Evolutionary conservation across 2,113 vertebrate genomes (phyloP), one percentile per base, ranked within the genome.

Genomic region (Psilopsiagon aurifrons): DNA sequence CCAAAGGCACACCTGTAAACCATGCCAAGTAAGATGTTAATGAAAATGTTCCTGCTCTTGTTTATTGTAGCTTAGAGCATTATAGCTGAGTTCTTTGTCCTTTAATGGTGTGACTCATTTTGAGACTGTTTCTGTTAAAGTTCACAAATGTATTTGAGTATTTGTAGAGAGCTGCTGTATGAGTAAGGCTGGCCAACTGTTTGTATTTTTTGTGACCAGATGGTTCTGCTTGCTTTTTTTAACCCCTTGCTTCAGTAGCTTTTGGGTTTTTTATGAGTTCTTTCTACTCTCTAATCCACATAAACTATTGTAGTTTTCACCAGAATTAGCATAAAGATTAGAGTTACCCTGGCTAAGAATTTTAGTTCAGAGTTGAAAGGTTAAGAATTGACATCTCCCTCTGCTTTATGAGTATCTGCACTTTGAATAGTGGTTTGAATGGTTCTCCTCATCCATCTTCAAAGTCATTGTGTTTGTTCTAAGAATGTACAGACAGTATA

Each of bases 31-130:
- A 57, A 49, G 43, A 86, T 46, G n/a, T 8, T 87, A 60, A 39
- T 77, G 80, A 43, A 85, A 91, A 74, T 0, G 0, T 55, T 84
- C 37, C 37, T 69, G 31, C 63, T 95, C 44, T 75, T 52, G 52
- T 47, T 91, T 89, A 24, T 57, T 66, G 59, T 63, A 83, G 49
- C n/a, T 71, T 44, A 76, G 17, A 80, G 84, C 11, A 76, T 5
- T 44, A 54, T 37, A 76, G 24, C 17, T 3, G 44, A 73, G 54
- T 51, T 90, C 59, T 57, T 85, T 87, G 67, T 88, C 70, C 22
- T 69, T 87, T 88, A 91, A 85, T 76, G n/a, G 52, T 66, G 54
- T 95, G 87, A 91, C 49, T 96, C 70, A 91, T 94, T 90, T 93
- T 80, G 52, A 85, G 70, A 49, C 49, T 76, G 81, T 91, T 95